Evolutionary conservation across 2,888 invertebrate genomes (phyloP).

Genomic region (Drosophila mimica): DNA sequence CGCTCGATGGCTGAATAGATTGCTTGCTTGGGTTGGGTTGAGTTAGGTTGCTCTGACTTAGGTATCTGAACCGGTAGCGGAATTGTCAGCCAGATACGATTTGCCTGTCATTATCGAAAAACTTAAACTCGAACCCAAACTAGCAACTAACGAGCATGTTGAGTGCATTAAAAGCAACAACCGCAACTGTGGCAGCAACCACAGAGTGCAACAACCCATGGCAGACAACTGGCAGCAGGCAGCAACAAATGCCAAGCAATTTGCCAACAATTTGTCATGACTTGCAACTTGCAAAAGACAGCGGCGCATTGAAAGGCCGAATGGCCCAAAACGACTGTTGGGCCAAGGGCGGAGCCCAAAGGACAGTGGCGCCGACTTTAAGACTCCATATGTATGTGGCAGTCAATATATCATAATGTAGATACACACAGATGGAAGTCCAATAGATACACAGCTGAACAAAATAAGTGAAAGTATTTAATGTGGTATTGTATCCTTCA

Average conservation of each 20-base stretch:
- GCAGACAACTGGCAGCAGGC: slow-evolving; percentile 2
- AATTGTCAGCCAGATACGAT: slow-evolving; percentile 38
- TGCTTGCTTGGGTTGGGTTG: neutral
- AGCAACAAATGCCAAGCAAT: slow-evolving; percentile 48
- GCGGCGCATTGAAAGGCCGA: slow-evolving; percentile 22
- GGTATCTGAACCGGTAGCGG: slow-evolving; percentile 51
- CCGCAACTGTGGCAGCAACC: neutral
- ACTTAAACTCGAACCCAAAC: slow-evolving; percentile 7
- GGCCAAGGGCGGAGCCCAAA: slow-evolving; percentile 6
- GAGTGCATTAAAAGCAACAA: slow-evolving; percentile 51
- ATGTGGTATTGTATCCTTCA: neutral
- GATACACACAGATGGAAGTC: neutral
- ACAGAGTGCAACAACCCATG: slow-evolving; percentile 45
- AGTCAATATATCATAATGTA: neutral
- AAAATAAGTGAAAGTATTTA: neutral
- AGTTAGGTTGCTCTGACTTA: neutral
- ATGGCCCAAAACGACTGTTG: slow-evolving; percentile 18
- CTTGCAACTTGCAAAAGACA: slow-evolving; percentile 13
- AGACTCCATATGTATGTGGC: slow-evolving; percentile 1
- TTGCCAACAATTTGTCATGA: slow-evolving; percentile 51
- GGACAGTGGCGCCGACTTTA: slow-evolving; percentile 18
- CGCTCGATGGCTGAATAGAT: neutral
- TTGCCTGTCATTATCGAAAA: slow-evolving; percentile 47
- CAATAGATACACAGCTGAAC: neutral
- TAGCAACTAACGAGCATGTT: slow-evolving; percentile 55